phyloP scores from a whole-genome alignment of 1,140 invertebrate genomes.

The Dermatophagoides farinae region DNA sequence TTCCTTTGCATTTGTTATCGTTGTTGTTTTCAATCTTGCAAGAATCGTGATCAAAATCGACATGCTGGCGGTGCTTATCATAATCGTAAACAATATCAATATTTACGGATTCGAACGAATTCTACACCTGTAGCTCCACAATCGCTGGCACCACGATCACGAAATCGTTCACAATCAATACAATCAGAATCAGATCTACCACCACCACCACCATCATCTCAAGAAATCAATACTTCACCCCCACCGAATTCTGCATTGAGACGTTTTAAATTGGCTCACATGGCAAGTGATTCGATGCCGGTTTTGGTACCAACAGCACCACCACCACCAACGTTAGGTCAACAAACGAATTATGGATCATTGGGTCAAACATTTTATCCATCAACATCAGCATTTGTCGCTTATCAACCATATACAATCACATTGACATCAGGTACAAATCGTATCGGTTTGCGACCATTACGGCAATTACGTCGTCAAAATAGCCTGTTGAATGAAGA shows the following conservation, averaged over 20 bases:
- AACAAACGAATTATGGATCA: background rate
- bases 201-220: background rate
- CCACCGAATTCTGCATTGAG: background rate
- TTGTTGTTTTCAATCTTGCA: background rate
- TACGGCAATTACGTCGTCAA: too few species aligned
- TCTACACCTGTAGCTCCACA: background rate
- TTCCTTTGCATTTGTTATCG: slow-evolving; percentile 1
- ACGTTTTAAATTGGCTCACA: background rate
- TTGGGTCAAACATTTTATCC: background rate
- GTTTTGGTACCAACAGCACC: background rate
- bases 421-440: too few species aligned
- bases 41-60: background rate
- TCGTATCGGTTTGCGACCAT: too few species aligned
- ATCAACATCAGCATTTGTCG: background rate
- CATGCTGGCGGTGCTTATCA: background rate
- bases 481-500: too few species aligned
- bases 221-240: background rate
- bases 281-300: background rate
- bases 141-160: too few species aligned
- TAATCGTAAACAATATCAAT: slow-evolving; percentile 3
- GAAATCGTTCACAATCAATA: background rate
- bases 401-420: background rate
- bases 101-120: background rate
- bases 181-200: background rate
- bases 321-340: background rate